Evolutionary conservation across 2,113 vertebrate species (phyloP).

Genomic region (Triplophysa siluroides): DNA sequence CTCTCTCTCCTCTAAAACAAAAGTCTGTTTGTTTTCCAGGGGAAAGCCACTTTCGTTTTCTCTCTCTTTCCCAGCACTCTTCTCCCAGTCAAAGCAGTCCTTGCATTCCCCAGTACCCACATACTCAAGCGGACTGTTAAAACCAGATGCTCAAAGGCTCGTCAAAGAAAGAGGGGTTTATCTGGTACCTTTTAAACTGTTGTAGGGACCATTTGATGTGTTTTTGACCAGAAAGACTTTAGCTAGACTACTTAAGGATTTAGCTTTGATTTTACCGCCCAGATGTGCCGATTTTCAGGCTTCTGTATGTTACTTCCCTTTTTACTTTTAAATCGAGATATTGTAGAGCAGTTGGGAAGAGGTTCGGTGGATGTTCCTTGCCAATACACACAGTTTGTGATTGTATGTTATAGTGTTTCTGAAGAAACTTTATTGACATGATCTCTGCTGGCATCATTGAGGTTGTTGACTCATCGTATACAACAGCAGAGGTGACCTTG

Average conservation of each 20-base stretch:
- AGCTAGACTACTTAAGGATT: background rate
- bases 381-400: background rate
- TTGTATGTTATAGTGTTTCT: background rate
- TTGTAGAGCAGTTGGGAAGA: background rate
- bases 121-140: constrained; percentile 48
- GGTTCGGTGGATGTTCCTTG: background rate
- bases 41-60: constrained; percentile 43
- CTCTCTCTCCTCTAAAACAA: constrained; percentile 47
- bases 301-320: background rate
- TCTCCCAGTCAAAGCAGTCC: constrained; percentile 44
- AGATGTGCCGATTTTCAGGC: background rate
- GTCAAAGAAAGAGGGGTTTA: constrained; percentile 35
- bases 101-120: constrained; percentile 48
- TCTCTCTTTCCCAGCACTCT: constrained; percentile 30
- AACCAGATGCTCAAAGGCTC: constrained; percentile 49
- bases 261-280: background rate
- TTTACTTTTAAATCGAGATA: background rate
- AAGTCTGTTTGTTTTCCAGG: constrained; percentile 51
- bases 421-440: background rate
- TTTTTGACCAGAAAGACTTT: constrained; percentile 24
- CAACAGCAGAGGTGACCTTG: constrained; percentile 1
- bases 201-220: constrained; percentile 34
- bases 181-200: background rate
- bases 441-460: background rate
- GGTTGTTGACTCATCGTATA: background rate